A percentile compares a stretch with the other conserved stretches of the same genome.
Evolutionary conservation across 2,888 invertebrate species (phyloP).

Genomic region (Tineola bisselliella): DNA sequence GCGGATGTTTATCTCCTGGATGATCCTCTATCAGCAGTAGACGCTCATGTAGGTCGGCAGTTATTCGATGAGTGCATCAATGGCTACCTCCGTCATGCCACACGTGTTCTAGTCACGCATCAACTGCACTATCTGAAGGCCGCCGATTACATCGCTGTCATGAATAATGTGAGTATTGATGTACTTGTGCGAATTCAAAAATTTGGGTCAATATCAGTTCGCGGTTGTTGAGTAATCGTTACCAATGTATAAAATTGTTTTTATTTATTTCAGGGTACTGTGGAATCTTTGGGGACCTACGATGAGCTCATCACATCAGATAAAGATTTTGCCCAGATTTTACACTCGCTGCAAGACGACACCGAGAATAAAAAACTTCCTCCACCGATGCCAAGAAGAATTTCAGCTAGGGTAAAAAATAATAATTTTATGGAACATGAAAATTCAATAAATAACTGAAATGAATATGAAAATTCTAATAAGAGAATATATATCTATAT

Average conservation of each 20-base stretch:
- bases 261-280: constrained; percentile 45
- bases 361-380: constrained; percentile 39
- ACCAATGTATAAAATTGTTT: neutral
- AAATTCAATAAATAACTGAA: neutral
- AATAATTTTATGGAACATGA: neutral
- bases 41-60: constrained; percentile 79
- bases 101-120: constrained; percentile 84
- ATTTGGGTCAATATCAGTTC: too few species aligned
- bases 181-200: neutral
- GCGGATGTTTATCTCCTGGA: constrained; percentile 84
- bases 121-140: constrained; percentile 77
- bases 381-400: constrained; percentile 42
- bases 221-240: neutral
- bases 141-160: constrained; percentile 66
- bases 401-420: constrained; percentile 47
- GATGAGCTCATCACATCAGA: constrained; percentile 64
- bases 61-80: constrained; percentile 81
- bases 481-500: neutral
- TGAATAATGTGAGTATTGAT: constrained; percentile 46
- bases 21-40: constrained; percentile 86
- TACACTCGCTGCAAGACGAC: constrained; percentile 56
- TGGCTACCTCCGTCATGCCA: constrained; percentile 73
- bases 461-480: too few species aligned
- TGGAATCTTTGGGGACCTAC: constrained; percentile 70
- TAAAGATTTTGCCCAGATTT: constrained; percentile 70